These are phyloP conservation scores for Brachyalestes nurse DNA, from an alignment of 2,797 vertebrate genomes.

Conservation along the genomic window DNA sequence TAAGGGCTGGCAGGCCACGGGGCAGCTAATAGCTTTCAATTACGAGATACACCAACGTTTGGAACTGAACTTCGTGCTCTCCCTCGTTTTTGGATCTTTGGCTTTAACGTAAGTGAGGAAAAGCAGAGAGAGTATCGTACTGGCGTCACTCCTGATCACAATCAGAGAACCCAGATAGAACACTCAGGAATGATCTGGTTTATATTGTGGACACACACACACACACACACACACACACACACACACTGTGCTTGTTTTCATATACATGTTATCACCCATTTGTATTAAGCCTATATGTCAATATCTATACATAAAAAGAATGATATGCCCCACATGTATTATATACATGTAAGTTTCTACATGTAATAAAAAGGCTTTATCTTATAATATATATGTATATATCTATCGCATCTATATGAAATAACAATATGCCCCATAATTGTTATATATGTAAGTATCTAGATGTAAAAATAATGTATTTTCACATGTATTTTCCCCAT, in stretches of 20 bases:
- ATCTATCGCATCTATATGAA: no score
- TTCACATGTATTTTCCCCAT: no score
- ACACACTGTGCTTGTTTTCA: no score
- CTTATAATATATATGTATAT: background rate
- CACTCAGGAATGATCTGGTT: conserved; percentile 34
- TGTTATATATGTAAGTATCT: no score
- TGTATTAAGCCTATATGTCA: no score
- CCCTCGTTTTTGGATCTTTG: conserved; percentile 33
- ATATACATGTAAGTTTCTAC: background rate
- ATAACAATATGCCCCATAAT: no score
- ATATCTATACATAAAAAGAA: no score
- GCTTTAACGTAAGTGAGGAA: conserved; percentile 30
- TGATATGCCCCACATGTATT: no score
- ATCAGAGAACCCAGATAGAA: conserved; percentile 44
- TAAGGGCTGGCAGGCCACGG: conserved; percentile 47
- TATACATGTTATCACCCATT: no score
- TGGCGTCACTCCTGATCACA: conserved; percentile 42
- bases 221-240: no score
- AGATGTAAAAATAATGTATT: no score
- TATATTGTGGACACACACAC: conserved; percentile 16
- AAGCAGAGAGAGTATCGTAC: background rate
- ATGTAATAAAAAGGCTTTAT: background rate
- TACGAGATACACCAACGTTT: conserved; percentile 58
- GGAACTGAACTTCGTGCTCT: conserved; percentile 37
- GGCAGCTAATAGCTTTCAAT: conserved; percentile 67